Conservation (phyloP, 1,140 invertebrate genomes). For the Venturia canescens region DNA sequence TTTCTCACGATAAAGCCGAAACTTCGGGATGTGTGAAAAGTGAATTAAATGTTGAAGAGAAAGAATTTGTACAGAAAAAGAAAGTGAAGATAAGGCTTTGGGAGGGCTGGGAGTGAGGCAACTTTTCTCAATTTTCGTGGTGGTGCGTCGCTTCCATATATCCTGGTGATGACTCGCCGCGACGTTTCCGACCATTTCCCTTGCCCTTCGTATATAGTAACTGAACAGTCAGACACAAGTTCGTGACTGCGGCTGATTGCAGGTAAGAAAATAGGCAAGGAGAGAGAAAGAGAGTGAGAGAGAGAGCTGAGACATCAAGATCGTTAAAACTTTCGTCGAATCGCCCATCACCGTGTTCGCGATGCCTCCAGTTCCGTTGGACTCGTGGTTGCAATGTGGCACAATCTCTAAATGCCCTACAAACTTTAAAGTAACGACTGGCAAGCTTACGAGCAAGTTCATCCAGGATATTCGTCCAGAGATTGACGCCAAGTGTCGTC, state of each 20-base stretch:
- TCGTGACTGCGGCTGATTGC: slow-evolving; percentile 21
- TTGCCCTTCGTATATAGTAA: background rate
- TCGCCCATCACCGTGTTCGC: slow-evolving; percentile 1
- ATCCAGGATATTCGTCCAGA: background rate
- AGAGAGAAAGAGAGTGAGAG: background rate
- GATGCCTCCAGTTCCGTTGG: background rate
- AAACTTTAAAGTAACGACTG: slow-evolving; percentile 10
- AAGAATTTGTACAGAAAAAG: background rate
- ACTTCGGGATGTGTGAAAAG: background rate
- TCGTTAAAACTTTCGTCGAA: slow-evolving; percentile 19
- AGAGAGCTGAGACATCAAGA: slow-evolving; percentile 3
- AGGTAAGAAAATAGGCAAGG: background rate
- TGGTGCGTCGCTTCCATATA: slow-evolving; percentile 14
- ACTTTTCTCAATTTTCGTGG: slow-evolving; percentile 9
- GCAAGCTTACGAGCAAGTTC: background rate
- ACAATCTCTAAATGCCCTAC: slow-evolving; percentile 3
- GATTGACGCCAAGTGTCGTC: background rate
- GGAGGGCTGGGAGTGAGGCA: background rate
- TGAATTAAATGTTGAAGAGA: background rate
- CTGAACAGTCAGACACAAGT: background rate
- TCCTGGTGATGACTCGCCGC: slow-evolving; percentile 18
- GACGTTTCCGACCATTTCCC: slow-evolving; percentile 18
- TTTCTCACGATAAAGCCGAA: background rate
- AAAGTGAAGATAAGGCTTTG: background rate
- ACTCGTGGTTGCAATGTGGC: background rate